A percentile compares a stretch with the other conserved stretches of the same genome.
phyloP scores from a whole-genome alignment of 2,797 vertebrate genomes.

The Sebastolobus altivelis region DNA sequence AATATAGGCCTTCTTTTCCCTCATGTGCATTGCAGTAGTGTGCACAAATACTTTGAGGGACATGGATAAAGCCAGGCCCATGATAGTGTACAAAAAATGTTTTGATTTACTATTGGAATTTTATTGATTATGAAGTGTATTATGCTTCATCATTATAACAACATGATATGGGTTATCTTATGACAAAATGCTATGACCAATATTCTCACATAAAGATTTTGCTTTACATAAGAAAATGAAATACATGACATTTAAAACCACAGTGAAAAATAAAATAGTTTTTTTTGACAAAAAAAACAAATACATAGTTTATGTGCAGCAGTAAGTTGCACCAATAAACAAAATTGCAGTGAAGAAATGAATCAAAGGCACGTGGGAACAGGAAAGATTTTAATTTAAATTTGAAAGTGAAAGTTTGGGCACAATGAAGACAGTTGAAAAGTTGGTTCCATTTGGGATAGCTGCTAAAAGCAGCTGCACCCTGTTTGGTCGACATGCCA shows the following conservation, averaged over 20 bases:
- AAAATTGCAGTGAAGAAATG: neutral
- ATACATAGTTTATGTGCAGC: neutral
- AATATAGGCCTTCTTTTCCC: neutral
- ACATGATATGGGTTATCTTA: neutral
- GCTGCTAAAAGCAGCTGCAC: neutral
- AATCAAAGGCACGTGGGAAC: neutral
- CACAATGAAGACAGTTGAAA: neutral
- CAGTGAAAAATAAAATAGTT: neutral
- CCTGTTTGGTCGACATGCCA: neutral
- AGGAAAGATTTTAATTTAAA: neutral
- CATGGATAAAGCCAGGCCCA: neutral
- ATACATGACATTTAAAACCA: neutral
- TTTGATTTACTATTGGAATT: neutral
- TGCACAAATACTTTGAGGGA: neutral
- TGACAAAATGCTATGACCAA: neutral
- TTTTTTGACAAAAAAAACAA: neutral
- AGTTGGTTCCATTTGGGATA: neutral
- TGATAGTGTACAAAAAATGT: neutral
- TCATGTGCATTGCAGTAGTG: neutral
- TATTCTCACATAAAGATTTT: neutral
- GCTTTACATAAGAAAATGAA: neutral
- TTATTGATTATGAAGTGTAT: neutral
- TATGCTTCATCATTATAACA: neutral
- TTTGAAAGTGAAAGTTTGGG: neutral
- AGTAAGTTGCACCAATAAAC: neutral